These are phyloP conservation scores for Drosophila pullipes DNA, from an alignment of 2,888 invertebrate species.

Conservation along the genomic window DNA sequence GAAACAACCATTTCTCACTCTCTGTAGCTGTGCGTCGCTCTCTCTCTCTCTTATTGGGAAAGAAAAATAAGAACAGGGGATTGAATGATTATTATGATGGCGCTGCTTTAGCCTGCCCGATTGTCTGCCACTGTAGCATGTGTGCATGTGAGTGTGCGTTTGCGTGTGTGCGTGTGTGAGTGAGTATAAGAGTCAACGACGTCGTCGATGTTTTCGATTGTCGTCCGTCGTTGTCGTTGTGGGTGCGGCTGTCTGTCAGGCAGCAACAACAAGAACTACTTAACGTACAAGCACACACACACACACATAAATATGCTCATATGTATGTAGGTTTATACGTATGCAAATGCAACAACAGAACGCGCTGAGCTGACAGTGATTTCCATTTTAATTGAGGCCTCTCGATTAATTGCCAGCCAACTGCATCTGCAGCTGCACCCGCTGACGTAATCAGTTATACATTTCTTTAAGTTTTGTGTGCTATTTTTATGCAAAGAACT, in stretches of 20 bases:
- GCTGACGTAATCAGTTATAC: conserved; percentile 52
- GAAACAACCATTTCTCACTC: conserved; percentile 44
- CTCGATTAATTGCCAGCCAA: conserved; percentile 66
- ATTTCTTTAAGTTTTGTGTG: conserved; percentile 19
- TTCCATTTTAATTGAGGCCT: conserved; percentile 71
- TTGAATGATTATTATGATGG: conserved; percentile 1
- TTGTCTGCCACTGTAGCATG: conserved; percentile 42
- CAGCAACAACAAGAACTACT: conserved; percentile 45
- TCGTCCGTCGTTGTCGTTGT: conserved; percentile 57
- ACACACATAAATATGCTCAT: neutral
- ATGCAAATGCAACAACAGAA: conserved; percentile 23
- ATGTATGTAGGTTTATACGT: neutral
- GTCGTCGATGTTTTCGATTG: conserved; percentile 29
- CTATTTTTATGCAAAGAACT: conserved; percentile 39
- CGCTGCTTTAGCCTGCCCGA: conserved; percentile 33
- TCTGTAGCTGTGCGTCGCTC: too few relatives aligned
- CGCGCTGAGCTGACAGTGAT: conserved; percentile 66
- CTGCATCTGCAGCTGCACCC: conserved; percentile 46
- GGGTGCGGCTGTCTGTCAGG: conserved; percentile 62
- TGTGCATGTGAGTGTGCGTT: neutral
- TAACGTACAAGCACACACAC: conserved; percentile 57
- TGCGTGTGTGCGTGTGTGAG: neutral
- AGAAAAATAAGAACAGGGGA: conserved; percentile 14
- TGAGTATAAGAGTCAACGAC: neutral
- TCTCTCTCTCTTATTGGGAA: conserved; percentile 19